Evolutionary conservation across 2,888 invertebrate genomes (phyloP).

Genomic region (Acanthoscelides obtectus): DNA sequence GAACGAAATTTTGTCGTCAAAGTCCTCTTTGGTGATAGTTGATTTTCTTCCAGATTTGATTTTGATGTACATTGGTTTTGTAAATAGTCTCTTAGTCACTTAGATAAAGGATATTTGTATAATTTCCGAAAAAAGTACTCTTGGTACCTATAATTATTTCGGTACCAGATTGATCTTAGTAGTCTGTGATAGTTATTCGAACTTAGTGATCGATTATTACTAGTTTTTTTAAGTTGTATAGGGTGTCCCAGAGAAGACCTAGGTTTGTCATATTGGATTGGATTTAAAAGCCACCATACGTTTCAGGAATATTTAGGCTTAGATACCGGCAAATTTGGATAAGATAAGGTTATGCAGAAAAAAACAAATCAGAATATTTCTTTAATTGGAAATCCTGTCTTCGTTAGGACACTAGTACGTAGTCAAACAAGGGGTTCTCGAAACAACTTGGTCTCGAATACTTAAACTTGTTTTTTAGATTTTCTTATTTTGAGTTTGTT

Average conservation of each 20-base stretch:
- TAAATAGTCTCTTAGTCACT: background rate
- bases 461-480: background rate
- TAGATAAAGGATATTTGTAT: background rate
- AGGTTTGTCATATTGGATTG: too few relatives aligned
- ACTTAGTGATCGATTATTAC: background rate
- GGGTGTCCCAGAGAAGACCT: too few relatives aligned
- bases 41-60: background rate
- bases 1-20: background rate
- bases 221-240: background rate
- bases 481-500: background rate
- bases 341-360: too few relatives aligned
- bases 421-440: too few relatives aligned
- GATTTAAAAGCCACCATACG: too few relatives aligned
- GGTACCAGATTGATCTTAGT: slow-evolving; percentile 9
- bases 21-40: background rate
- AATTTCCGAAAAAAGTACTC: background rate
- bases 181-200: slow-evolving; percentile 23
- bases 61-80: background rate
- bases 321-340: too few relatives aligned
- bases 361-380: too few relatives aligned
- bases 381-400: too few relatives aligned
- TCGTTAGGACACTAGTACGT: too few relatives aligned
- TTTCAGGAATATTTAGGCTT: too few relatives aligned
- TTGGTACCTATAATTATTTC: background rate
- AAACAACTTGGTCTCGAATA: too few relatives aligned